A percentile compares a stretch with the other conserved stretches of the same genome.
Conservation (phyloP, 2,888 invertebrate genomes). For the Melikaiella ostensackeni region DNA sequence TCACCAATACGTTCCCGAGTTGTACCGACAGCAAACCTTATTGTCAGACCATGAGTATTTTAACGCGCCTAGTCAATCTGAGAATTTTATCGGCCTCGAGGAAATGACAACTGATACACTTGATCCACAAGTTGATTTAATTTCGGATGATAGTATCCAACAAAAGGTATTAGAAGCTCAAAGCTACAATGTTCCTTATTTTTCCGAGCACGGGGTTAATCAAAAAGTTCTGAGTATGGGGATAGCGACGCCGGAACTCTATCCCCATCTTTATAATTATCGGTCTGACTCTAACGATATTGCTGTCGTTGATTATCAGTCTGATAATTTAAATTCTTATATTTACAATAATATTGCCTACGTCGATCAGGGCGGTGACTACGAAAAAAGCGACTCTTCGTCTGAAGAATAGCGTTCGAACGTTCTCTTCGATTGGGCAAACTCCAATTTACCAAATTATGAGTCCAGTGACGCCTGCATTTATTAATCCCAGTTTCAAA, state of each 20-base stretch:
- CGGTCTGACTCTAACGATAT: conserved; percentile 66
- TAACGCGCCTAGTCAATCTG: conserved; percentile 40
- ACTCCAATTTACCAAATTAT: conserved; percentile 13
- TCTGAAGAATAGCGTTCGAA: conserved; percentile 61
- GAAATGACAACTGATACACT: conserved; percentile 51
- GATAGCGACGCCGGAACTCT: conserved; percentile 64
- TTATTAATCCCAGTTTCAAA: conserved; percentile 47
- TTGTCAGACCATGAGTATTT: conserved; percentile 44
- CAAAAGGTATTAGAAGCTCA: conserved; percentile 2
- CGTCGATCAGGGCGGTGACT: conserved; percentile 51
- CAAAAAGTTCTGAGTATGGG: conserved; percentile 67
- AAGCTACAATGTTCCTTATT: conserved; percentile 42
- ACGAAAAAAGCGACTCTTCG: conserved; percentile 66
- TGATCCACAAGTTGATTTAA: conserved; percentile 22
- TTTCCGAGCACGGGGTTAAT: conserved; percentile 50
- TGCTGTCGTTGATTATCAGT: conserved; percentile 72
- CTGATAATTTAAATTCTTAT: conserved; percentile 68
- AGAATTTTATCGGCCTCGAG: conserved; percentile 46
- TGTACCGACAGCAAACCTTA: conserved; percentile 69
- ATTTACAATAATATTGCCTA: conserved; percentile 66
- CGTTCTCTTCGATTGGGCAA: conserved; percentile 33
- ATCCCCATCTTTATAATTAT: conserved; percentile 72
- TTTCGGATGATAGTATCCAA: neutral
- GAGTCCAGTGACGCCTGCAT: conserved; percentile 50
- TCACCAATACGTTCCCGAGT: conserved; percentile 64